Evolutionary conservation across 2,888 invertebrate genomes (phyloP), one percentile per base, ranked within the genome.

Genomic region (Leucophora obtusa): DNA sequence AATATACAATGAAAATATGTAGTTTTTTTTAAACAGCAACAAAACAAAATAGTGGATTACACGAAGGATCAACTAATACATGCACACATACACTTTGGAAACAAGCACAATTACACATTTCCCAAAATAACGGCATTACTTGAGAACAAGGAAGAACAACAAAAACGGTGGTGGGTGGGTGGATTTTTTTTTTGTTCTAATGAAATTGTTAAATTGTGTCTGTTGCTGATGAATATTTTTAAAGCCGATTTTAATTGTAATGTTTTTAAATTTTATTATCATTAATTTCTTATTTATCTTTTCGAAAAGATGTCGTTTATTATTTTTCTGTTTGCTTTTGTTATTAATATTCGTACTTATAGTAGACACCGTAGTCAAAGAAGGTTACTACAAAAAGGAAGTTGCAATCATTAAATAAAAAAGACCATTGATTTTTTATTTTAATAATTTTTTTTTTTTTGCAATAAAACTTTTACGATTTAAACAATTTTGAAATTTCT

Each of bases 361-460:
- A 87, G 87, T 88, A 88, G 87, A 87, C 87, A 87, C 86, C 51
- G 73, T 70, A 77, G 74, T 65, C 60, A 60, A 70, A 81, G 86
- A 87, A 83, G 77, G 62, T 65, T 59, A 76, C 60, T 59, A 74
- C 76, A 79, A 83, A 82, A 79, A 80, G 80, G 79, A 84, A 80
- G 65, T 79, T 77, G 72, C 79, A 79, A 83, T 82, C 69, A 76
- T 63, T 63, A 53, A 73, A 73, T 65, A 50, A 63, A 56, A 50
- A 50, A 14, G 70, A 62, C 53, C 70, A 76, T 80, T 76, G 71
- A 76, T 76, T 76, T 71, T 65, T 54, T 63, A 33, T 53, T 47
- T 15, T 15, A 14, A 62, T 10, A 62, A 60, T 2, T 65, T 58
- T 58, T 35, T 15, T 47, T 15, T 65, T 47, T n/a, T 43, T 66